These are phyloP conservation scores for Caenorhabditis tropicalis DNA, from an alignment of 1,140 invertebrate species.

Conservation along the genomic window DNA sequence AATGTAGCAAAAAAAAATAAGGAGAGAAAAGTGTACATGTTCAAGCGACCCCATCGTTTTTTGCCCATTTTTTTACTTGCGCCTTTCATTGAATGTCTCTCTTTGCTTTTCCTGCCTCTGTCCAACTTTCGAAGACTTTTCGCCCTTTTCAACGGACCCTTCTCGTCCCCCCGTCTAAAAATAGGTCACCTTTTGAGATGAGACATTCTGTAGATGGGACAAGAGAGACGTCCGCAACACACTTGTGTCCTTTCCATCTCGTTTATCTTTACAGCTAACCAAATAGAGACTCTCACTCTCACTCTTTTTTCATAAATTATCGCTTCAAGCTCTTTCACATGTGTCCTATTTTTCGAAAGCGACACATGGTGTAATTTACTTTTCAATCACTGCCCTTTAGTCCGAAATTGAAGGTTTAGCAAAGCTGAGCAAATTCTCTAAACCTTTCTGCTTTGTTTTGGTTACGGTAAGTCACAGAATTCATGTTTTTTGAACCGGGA, in stretches of 20 bases:
- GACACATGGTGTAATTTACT: not conserved
- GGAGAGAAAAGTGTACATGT: constrained; percentile 28
- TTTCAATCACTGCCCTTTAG: not conserved
- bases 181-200: not conserved
- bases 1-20: not conserved
- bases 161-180: not conserved
- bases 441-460: too few species aligned
- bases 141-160: not conserved
- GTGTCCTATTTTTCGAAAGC: not conserved
- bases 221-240: not conserved
- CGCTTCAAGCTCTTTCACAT: not conserved
- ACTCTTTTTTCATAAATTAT: not conserved
- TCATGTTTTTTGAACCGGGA: too few species aligned
- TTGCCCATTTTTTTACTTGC: constrained; percentile 25
- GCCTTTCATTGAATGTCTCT: constrained; percentile 29
- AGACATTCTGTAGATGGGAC: constrained; percentile 16
- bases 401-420: not conserved
- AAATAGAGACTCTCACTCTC: not conserved
- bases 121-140: not conserved
- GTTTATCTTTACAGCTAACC: not conserved
- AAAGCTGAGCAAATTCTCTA: too few species aligned
- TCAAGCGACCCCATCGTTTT: constrained; percentile 19
- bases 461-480: too few species aligned
- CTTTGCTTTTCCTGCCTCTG: constrained; percentile 32
- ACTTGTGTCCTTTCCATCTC: not conserved